Evolutionary conservation across 2,888 invertebrate genomes (phyloP).

Genomic region (Atherix ibis): DNA sequence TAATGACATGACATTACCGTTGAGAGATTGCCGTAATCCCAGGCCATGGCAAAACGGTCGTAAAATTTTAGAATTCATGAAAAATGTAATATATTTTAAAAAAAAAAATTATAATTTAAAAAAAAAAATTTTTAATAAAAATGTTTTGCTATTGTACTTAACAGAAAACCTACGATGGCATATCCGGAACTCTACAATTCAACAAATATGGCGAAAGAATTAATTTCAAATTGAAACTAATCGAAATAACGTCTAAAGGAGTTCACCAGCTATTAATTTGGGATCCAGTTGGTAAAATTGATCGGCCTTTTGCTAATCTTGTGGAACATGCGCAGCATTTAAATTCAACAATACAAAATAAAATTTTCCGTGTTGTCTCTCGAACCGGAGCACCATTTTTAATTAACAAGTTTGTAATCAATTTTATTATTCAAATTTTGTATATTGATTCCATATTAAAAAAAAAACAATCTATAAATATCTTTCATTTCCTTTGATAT

Average conservation of each 20-base stretch:
- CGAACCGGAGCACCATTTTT: background rate
- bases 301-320: slow-evolving; percentile 38
- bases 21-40: slow-evolving; percentile 28
- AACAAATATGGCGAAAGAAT: slow-evolving; percentile 46
- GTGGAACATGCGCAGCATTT: slow-evolving; percentile 35
- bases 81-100: slow-evolving; percentile 33
- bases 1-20: slow-evolving; percentile 21
- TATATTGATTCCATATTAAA: too few species aligned
- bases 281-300: slow-evolving; percentile 28
- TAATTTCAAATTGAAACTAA: slow-evolving; percentile 48
- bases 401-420: background rate
- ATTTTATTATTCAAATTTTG: too few species aligned
- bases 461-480: too few species aligned
- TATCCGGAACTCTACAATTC: slow-evolving; percentile 27
- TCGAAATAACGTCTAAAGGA: slow-evolving; percentile 44
- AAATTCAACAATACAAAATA: too few species aligned
- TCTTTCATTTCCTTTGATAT: too few species aligned
- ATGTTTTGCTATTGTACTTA: background rate
- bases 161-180: slow-evolving; percentile 25
- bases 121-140: background rate
- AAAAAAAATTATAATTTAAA: slow-evolving; percentile 11
- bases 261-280: slow-evolving; percentile 37
- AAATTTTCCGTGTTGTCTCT: background rate
- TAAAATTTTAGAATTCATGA: slow-evolving; percentile 49
- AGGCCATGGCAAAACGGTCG: slow-evolving; percentile 42